Evolutionary conservation across 2,888 invertebrate genomes (phyloP).

Genomic region (Pelosia muscerda): DNA sequence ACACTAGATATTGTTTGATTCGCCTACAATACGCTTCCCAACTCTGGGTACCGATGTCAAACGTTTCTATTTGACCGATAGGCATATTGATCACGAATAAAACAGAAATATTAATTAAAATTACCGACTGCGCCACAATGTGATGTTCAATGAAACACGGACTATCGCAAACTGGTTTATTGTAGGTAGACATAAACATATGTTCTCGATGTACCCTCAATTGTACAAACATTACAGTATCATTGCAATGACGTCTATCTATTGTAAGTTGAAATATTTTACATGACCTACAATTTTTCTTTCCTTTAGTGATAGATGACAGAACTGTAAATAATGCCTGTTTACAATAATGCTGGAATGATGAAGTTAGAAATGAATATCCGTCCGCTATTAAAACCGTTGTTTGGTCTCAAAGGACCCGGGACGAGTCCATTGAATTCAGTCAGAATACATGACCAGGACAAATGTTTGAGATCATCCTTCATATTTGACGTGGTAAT

Average conservation of each 20-base stretch:
- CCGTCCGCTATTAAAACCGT: conserved; percentile 59
- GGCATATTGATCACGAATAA: no score
- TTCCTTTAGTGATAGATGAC: conserved; percentile 21
- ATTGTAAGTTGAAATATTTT: conserved; percentile 31
- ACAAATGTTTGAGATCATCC: conserved; percentile 73
- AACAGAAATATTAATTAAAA: no score
- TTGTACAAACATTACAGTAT: no score
- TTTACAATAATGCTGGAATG: conserved; percentile 52
- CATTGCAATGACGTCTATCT: conserved; percentile 39
- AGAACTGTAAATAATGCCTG: conserved; percentile 39
- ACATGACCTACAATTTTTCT: conserved; percentile 21
- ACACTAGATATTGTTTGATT: no score
- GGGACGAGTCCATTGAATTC: conserved; percentile 63
- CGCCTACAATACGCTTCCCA: no score
- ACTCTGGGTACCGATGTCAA: no score
- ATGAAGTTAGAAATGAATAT: conserved; percentile 52
- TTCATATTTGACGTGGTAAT: conserved; percentile 77
- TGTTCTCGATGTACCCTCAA: no score
- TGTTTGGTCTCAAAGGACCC: conserved; percentile 58
- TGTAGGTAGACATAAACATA: no score
- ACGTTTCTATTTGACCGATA: no score
- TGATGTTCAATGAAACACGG: no score
- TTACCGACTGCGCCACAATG: no score
- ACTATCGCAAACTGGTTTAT: no score
- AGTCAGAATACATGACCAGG: conserved; percentile 62